Evolutionary conservation across 2,797 vertebrate genomes (phyloP).

Genomic region (Cynopterus sphinx): DNA sequence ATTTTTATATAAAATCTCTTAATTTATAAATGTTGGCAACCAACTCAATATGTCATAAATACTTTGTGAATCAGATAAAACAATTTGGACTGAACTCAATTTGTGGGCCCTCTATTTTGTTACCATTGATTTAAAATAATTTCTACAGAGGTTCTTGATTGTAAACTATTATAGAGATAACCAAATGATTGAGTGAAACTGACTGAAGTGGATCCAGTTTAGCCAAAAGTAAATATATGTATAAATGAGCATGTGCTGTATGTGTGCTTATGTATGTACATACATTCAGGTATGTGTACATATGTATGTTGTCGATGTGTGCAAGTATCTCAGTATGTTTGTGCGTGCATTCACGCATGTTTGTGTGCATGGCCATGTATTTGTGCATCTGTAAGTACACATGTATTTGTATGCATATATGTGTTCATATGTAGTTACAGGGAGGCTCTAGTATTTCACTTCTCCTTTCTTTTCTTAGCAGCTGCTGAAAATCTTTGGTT

Average conservation of each 20-base stretch:
- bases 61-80: not conserved
- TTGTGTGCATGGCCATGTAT: not conserved
- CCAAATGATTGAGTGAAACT: not conserved
- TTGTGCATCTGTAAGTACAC: not conserved
- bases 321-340: not conserved
- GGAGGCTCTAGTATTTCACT: not conserved
- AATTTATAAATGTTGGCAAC: not conserved
- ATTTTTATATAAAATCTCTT: not conserved
- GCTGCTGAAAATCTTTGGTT: not conserved
- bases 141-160: not conserved
- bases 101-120: not conserved
- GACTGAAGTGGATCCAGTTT: not conserved
- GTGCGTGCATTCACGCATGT: not conserved
- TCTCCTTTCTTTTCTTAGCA: not conserved
- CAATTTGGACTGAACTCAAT: not conserved
- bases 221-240: not conserved
- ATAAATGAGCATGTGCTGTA: not conserved
- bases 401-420: not conserved
- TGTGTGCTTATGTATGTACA: not conserved
- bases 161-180: not conserved
- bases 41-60: not conserved
- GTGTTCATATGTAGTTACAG: not conserved
- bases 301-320: not conserved
- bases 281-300: not conserved
- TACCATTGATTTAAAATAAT: not conserved